phyloP scores from a whole-genome alignment of 2,113 vertebrate species.

The Geococcyx californianus region DNA sequence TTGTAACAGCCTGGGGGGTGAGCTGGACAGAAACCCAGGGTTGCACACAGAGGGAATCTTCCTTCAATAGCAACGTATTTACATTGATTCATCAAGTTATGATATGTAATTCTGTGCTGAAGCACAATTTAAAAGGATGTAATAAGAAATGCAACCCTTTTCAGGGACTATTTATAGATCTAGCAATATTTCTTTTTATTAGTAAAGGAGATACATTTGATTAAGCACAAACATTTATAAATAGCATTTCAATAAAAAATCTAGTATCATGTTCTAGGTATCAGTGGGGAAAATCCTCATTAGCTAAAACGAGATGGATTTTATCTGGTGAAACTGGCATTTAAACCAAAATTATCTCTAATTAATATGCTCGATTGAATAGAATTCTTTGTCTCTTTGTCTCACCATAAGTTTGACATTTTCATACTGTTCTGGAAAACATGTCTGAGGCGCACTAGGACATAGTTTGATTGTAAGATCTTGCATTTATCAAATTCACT shows the following conservation, averaged over 20 bases:
- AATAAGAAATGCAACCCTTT: neutral
- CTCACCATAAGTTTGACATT: neutral
- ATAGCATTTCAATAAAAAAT: neutral
- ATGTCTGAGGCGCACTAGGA: neutral
- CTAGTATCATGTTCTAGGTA: neutral
- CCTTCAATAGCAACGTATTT: neutral
- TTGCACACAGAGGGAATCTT: neutral
- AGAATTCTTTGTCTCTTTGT: neutral
- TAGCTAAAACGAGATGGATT: neutral
- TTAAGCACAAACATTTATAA: neutral
- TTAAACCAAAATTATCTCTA: neutral
- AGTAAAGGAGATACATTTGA: constrained; percentile 18
- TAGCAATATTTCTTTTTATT: constrained; percentile 21
- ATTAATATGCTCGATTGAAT: neutral
- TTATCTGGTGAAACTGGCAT: neutral
- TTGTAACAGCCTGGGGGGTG: neutral
- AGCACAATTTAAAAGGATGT: constrained; percentile 38
- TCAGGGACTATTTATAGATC: neutral
- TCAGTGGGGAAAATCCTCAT: neutral
- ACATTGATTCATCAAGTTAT: constrained; percentile 44
- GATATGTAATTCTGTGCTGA: neutral
- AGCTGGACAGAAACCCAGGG: neutral
- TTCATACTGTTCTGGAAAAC: neutral
- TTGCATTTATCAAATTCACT: neutral
- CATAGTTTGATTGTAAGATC: neutral